Base-by-base conservation (phyloP, 2,888 invertebrate species). In the Parelbella ahira region DNA sequence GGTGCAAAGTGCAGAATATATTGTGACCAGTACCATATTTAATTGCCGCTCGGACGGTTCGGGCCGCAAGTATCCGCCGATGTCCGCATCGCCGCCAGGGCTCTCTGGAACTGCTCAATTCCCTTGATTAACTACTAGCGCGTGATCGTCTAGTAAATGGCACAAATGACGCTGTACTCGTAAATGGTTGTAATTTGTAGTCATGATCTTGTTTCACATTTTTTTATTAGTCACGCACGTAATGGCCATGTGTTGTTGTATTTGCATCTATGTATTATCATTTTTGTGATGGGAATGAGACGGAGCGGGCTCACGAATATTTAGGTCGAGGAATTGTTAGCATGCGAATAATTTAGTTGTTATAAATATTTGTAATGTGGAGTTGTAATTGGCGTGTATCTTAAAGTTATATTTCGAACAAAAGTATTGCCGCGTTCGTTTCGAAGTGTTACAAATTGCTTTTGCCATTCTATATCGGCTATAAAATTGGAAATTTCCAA, bases 171-270 rank as follows among this genome's bases (percentile, higher is more conserved):
- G 25, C 27, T 33, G 15, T 10, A 9, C 20, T 21, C 15, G 34
- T 28, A 34, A 42, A 42, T 23, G 34, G 10, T 34, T 13, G 42
- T 42, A 42, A 42, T 42, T 42, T 42, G 33, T 42, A 34, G 28
- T 42, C 41, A 13, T 41, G 33, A 25, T 33, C 33, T 20, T 20
- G 41, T 21, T 7, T 34, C 27, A 34, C 21, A 41, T n/a, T 34
- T 18, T 28, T 34, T 34, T 30, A 34, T 42, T 33, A 42, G 41
- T 42, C 41, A 42, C 41, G 41, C 42, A 28, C 15, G 25, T 15
- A 10, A n/a, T n/a, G n/a, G 25, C 25, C 9, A 21, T 33, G 13
- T 9, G 15, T 28, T 42, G 11, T 27, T n/a, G n/a, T n/a, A n/a
- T 19, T 19, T 27, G 28, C 36, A 25, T 25, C 27, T 4, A 27